Conservation (phyloP, 2,113 vertebrate species). For the Hassar affinis region DNA sequence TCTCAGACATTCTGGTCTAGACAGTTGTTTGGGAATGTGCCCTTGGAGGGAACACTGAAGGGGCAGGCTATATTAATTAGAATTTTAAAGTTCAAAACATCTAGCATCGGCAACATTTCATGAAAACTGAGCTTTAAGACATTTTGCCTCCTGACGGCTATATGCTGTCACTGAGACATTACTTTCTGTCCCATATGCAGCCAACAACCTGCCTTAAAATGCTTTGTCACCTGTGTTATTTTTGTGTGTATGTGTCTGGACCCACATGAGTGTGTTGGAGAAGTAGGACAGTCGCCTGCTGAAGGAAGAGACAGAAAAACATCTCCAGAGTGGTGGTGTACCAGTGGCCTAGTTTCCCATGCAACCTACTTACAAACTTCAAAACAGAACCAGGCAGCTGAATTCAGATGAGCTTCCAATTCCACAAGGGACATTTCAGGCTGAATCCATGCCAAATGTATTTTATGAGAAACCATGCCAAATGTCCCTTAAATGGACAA, state of each 20-base stretch:
- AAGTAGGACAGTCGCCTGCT: constrained; percentile 46
- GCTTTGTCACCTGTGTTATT: constrained; percentile 29
- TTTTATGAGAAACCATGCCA: constrained; percentile 36
- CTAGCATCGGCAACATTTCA: neutral
- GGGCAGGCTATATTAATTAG: neutral
- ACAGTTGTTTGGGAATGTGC: neutral
- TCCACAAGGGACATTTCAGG: constrained; percentile 48
- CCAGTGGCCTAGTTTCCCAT: constrained; percentile 54
- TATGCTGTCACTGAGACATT: neutral
- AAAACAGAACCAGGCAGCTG: constrained; percentile 50
- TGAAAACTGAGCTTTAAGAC: neutral
- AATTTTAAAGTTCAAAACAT: neutral
- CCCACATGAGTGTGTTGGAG: constrained; percentile 33
- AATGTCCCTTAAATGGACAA: constrained; percentile 34
- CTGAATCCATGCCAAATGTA: constrained; percentile 52
- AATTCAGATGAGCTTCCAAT: constrained; percentile 59
- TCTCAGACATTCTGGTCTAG: neutral
- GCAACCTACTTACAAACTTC: constrained; percentile 59
- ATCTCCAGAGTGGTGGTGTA: constrained; percentile 41
- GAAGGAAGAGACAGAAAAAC: constrained; percentile 47
- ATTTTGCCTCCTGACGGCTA: neutral
- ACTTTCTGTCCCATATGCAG: neutral
- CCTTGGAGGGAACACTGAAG: neutral
- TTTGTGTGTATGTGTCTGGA: constrained; percentile 30
- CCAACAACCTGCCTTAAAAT: neutral